Percentiles rank a stretch among this genome's conserved stretches.
These are phyloP conservation scores for Borostomias antarcticus DNA, from an alignment of 2,797 vertebrate species.

Conservation along the genomic window DNA sequence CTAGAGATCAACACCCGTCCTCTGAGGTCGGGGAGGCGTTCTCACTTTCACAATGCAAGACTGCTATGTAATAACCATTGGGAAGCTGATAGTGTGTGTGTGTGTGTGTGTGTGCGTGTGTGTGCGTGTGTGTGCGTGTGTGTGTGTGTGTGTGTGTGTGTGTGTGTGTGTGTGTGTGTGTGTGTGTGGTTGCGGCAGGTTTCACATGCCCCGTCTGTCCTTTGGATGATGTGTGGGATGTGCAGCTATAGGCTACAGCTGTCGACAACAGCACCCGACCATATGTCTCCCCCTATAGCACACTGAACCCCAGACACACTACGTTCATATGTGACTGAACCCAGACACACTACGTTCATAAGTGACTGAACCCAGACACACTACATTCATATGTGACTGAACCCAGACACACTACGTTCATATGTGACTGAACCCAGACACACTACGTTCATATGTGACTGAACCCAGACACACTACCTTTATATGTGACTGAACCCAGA, in stretches of 20 bases:
- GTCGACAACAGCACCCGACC: slow-evolving; percentile 41
- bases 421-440: too few relatives aligned
- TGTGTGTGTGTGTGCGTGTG: neutral
- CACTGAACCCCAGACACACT: too few relatives aligned
- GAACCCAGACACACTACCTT: too few relatives aligned
- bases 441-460: too few relatives aligned
- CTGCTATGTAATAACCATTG: neutral
- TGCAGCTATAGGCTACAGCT: slow-evolving; percentile 51
- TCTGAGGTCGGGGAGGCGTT: neutral
- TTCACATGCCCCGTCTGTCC: slow-evolving; percentile 36
- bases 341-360: too few relatives aligned
- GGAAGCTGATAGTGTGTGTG: neutral
- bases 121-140: neutral
- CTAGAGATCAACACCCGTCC: neutral
- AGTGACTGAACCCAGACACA: too few relatives aligned
- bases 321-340: too few relatives aligned
- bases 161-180: slow-evolving; percentile 11
- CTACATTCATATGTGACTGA: too few relatives aligned
- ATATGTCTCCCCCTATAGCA: too few relatives aligned
- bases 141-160: slow-evolving; percentile 6
- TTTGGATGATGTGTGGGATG: slow-evolving; percentile 31
- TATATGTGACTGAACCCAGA: too few relatives aligned
- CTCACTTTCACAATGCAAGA: neutral
- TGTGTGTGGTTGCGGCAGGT: neutral
- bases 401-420: too few relatives aligned